Conservation (phyloP, 2,797 vertebrate genomes). For the Acanthis flammea region DNA sequence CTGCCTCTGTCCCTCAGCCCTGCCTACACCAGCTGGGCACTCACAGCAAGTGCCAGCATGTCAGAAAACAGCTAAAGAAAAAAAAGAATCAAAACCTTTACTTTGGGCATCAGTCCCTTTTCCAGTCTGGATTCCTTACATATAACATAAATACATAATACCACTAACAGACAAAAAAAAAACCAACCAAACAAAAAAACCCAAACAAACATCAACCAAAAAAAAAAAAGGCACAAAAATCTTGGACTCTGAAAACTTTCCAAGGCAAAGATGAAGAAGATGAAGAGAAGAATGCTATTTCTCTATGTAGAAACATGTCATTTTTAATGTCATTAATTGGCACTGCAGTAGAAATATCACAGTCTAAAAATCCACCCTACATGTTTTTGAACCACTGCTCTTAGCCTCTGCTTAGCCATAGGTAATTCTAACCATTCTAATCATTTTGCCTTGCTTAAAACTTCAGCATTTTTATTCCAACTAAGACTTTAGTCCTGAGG, state of each 20-base stretch:
- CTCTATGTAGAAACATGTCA: not conserved
- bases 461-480: not conserved
- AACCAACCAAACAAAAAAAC: not conserved
- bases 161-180: not conserved
- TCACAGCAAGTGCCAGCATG: not conserved
- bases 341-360: not conserved
- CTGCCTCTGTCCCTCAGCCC: not conserved
- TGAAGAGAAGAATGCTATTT: not conserved
- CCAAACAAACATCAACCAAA: not conserved
- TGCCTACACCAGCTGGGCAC: rapidly evolving
- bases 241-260: not conserved
- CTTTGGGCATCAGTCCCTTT: not conserved
- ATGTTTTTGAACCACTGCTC: not conserved
- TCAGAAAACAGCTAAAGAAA: not conserved
- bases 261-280: not conserved
- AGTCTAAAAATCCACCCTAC: not conserved
- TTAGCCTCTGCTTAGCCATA: not conserved
- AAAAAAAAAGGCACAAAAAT: not conserved
- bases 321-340: not conserved
- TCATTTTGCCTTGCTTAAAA: not conserved
- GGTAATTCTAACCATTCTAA: not conserved
- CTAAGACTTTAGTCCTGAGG: not conserved
- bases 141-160: not conserved
- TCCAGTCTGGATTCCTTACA: not conserved
- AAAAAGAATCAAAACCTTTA: not conserved